Conservation (phyloP, 2,888 invertebrate species). For the Anoplius nigerrimus region DNA sequence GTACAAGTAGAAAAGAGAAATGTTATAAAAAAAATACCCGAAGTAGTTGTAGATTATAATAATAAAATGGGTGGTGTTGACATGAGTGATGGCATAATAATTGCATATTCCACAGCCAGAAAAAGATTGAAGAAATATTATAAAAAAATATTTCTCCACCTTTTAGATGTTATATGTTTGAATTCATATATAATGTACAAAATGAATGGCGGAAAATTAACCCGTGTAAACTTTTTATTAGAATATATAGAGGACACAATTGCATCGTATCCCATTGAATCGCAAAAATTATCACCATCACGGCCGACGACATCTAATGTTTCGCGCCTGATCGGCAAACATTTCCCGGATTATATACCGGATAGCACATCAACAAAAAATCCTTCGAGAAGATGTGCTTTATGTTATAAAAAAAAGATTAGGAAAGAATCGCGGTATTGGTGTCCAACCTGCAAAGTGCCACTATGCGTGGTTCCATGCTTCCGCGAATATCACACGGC, state of each 20-base stretch:
- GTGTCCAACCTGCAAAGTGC: background rate
- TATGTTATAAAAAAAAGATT: conserved; percentile 15
- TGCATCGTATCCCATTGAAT: conserved; percentile 10
- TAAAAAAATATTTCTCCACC: conserved; percentile 25
- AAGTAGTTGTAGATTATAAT: background rate
- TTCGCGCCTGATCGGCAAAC: conserved; percentile 10
- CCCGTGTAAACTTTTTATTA: background rate
- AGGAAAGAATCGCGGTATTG: conserved; percentile 15
- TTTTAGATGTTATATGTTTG: conserved; percentile 18
- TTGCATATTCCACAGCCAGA: conserved; percentile 2
- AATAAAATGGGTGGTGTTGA: background rate
- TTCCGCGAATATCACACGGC: no score
- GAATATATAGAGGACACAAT: background rate
- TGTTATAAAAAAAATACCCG: background rate
- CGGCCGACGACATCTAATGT: conserved; percentile 5
- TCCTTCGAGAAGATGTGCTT: conserved; percentile 8
- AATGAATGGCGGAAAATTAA: background rate
- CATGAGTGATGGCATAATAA: background rate
- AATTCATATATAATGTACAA: conserved; percentile 22
- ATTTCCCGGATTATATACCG: conserved; percentile 23
- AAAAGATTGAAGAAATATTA: conserved; percentile 17
- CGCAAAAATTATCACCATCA: background rate
- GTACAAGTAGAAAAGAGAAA: background rate
- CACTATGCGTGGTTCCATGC: background rate
- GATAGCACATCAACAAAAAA: conserved; percentile 13